Percentiles rank a stretch among this genome's conserved stretches.
These are phyloP conservation scores for Leuctra nigra DNA, from an alignment of 2,888 invertebrate genomes.

Conservation along the genomic window DNA sequence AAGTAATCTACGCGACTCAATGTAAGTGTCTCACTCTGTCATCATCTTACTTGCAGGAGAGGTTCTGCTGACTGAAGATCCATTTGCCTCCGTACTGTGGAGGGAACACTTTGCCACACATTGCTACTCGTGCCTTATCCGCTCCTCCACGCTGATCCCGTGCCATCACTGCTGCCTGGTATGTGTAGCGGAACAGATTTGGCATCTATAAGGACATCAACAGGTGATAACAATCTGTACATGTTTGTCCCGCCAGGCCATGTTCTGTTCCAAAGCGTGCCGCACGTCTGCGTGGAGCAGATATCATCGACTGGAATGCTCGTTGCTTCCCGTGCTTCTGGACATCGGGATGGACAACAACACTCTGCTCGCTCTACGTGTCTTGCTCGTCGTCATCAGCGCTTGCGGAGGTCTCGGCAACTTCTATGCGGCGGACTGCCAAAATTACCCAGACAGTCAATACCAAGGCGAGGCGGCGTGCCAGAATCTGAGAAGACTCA, in stretches of 20 bases:
- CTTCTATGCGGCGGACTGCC: too few species aligned
- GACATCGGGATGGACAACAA: conserved; percentile 52
- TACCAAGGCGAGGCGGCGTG: not conserved
- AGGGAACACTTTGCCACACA: not conserved
- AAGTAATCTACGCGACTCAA: too few species aligned
- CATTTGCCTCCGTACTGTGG: not conserved
- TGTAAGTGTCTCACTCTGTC: too few species aligned
- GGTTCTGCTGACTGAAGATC: not conserved
- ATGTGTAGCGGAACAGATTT: too few species aligned
- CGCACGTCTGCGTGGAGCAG: conserved; percentile 51
- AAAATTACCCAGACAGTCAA: not conserved
- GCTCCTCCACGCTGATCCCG: not conserved
- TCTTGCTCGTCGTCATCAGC: conserved; percentile 36
- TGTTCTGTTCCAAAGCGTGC: conserved; percentile 63
- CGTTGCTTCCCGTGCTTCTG: conserved; percentile 54
- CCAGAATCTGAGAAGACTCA: conserved; percentile 29
- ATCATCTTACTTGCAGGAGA: not conserved
- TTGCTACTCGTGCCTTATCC: not conserved
- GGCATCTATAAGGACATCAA: too few species aligned
- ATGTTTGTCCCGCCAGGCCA: conserved; percentile 42
- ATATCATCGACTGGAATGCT: conserved; percentile 74
- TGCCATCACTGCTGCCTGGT: not conserved
- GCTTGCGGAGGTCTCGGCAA: not conserved
- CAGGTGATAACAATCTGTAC: not conserved
- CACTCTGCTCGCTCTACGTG: conserved; percentile 61